Evolutionary conservation across 2,113 vertebrate genomes (phyloP), one percentile per base, ranked within the genome.

Genomic region (Ptychochromis oligacanthus): DNA sequence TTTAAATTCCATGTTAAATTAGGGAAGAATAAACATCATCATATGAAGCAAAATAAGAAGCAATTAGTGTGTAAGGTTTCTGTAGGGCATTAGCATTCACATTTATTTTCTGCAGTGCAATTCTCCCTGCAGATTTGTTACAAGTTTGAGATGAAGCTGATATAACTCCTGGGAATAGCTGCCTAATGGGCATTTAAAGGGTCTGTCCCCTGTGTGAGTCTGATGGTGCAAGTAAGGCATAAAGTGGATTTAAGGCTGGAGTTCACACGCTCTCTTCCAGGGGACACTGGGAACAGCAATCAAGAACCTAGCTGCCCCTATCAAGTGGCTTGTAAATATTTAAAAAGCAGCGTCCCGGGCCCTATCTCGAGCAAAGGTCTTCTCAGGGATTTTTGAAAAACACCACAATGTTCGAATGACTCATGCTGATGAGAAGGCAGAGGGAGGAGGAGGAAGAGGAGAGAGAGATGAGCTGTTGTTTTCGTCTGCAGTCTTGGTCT

Each of bases 241-340:
- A 82, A 81, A 80, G 84, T 79, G 78, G 83, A 77, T 65, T 18
- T 62, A 60, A 91, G 80, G 81, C 55, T 75, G 80, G 36, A 75
- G 87, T 64, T 87, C 20, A 12, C 17, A 4, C 38, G 70, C 57
- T 57, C 72, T 18, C 83, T 90, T 84, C 87, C 87, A 89, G 81
- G 83, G 91, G 82, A 91, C 87, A 72, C 75, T 15, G 54, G 87
- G 87, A 89, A 92, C 91, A 80, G 87, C 84, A 87, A 87, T 85
- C 74, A 87, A 89, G 87, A 88, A 85, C 86, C 85, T 86, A 72
- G 85, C 72, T 80, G 72, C 87, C 86, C 91, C 88, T 95, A 95
- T 96, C 94, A 91, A 92, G 89, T 95, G 90, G 65, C 95, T 93
- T 65, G 89, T 96, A 93, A 95, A 96, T 95, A 93, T 94, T 96